A percentile compares a stretch with the other conserved stretches of the same genome.
Conservation (phyloP, 35 echinoderm and acorn worm genomes). For the Amphiura filiformis region DNA sequence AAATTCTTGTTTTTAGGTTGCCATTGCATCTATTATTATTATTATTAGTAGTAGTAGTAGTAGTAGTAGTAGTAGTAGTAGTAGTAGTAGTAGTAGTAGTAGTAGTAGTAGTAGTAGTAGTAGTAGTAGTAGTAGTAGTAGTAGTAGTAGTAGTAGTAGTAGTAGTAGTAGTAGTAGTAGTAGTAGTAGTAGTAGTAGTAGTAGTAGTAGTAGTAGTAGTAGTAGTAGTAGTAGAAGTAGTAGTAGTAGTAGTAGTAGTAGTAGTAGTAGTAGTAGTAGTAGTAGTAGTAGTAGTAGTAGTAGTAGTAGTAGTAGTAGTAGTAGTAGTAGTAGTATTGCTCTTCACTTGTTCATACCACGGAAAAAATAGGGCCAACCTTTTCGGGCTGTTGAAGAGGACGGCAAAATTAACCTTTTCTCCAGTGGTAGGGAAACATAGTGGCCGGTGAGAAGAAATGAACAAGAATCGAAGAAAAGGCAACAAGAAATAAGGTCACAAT, state of each 20-base stretch:
- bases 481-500: too few species aligned
- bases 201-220: conserved; percentile 5
- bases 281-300: conserved; percentile 5
- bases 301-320: not conserved
- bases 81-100: conserved; percentile 5
- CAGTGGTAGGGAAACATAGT: too few species aligned
- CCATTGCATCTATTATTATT: too few species aligned
- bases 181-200: conserved; percentile 6
- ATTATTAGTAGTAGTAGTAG: too few species aligned
- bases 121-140: not conserved
- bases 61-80: conserved; percentile 6
- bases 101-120: conserved; percentile 5
- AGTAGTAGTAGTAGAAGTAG: not conserved
- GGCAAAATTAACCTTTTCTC: too few species aligned
- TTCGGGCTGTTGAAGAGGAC: too few species aligned
- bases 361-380: too few species aligned
- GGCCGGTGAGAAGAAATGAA: too few species aligned
- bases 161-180: not conserved
- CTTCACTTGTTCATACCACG: too few species aligned
- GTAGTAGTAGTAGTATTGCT: too few species aligned
- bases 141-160: not conserved
- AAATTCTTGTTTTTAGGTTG: too few species aligned
- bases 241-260: conserved; percentile 6
- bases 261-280: conserved; percentile 5
- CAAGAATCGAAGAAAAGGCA: too few species aligned